These are phyloP conservation scores for Drosophila macrospina DNA, from an alignment of 2,888 invertebrate genomes.

Conservation along the genomic window DNA sequence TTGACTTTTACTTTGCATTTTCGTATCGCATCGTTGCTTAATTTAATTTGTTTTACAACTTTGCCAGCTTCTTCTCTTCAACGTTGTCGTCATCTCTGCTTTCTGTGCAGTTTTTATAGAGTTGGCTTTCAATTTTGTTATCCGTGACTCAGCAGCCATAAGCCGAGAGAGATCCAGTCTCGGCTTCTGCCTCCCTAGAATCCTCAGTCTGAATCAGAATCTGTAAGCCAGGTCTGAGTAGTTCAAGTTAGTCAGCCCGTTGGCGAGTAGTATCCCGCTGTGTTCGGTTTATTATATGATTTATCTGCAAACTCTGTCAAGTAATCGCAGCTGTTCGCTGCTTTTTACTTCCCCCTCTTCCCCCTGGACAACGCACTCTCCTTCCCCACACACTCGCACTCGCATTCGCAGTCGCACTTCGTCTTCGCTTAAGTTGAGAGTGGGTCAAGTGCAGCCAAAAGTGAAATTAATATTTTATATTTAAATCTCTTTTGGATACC, in stretches of 20 bases:
- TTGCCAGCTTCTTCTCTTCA: slow-evolving; percentile 27
- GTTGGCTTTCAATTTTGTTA: slow-evolving; percentile 63
- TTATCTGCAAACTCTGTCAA: slow-evolving; percentile 57
- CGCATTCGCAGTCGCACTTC: slow-evolving; percentile 38
- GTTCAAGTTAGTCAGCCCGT: slow-evolving; percentile 30
- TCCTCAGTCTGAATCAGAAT: slow-evolving; percentile 26
- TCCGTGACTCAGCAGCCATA: slow-evolving; percentile 61
- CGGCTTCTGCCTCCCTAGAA: slow-evolving; percentile 7
- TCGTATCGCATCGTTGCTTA: slow-evolving; percentile 50
- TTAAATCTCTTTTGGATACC: slow-evolving; percentile 41
- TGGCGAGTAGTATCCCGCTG: slow-evolving; percentile 69
- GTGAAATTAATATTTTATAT: slow-evolving; percentile 77
- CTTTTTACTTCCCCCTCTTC: neutral
- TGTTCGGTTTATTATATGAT: slow-evolving; percentile 73
- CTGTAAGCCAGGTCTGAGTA: slow-evolving; percentile 26
- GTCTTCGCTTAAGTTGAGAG: slow-evolving; percentile 47
- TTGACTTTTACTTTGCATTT: slow-evolving; percentile 70
- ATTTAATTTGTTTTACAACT: slow-evolving; percentile 71
- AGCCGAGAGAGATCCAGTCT: slow-evolving; percentile 3
- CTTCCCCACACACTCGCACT: too few species aligned
- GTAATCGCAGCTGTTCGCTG: slow-evolving; percentile 26
- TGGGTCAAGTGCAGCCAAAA: slow-evolving; percentile 81
- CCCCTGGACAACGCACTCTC: slow-evolving; percentile 1
- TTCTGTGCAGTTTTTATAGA: slow-evolving; percentile 56
- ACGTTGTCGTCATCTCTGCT: slow-evolving; percentile 15